Evolutionary conservation across 2,797 vertebrate species (phyloP), one percentile per base, ranked within the genome.

Genomic region (Melanotaenia boesemani): DNA sequence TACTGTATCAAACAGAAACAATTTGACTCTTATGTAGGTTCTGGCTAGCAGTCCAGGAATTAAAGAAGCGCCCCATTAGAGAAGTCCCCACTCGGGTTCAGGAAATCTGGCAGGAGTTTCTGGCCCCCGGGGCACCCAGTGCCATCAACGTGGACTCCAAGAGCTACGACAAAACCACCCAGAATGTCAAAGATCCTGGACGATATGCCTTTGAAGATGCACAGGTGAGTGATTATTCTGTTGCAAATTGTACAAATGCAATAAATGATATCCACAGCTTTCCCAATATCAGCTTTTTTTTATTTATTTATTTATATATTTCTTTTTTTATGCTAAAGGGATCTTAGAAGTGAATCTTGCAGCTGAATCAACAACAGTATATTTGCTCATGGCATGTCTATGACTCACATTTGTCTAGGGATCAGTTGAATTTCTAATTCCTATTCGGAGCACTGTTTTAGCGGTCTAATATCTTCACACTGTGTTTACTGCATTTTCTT

Each of bases 71-170:
- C 61, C 96, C 98, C 0, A 97, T 98, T 70, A 93, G 95, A 81
- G 97, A 98, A 91, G 97, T 99, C 67, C 97, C 98, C 58, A 94
- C 93, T 30, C 94, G 96, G 0, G 97, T 98, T 56, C 96, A 99
- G 80, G 97, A 99, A 94, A 99, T 99, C 89, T 99, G 98, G 98
- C 96, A 96, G 89, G 98, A 99, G 86, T 99, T 99, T 85, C 90
- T 99, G 92, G 97, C 97, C 73, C 94, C 97, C 0, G 98, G 98
- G 70, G 98, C 98, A 2, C 97, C 97, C 72, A 99, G 97, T 60
- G 96, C 98, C 91, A 99, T 99, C 90, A 99, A 99, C 34, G 93
- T 99, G 74, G 98, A 99, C 89, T 99, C 98, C 20, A 98, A 99
- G 91, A 99, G 97, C 91, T 99, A 99, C 0, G 97, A 92, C 93